Evolutionary conservation across 2,888 invertebrate genomes (phyloP).

Genomic region (Liposcelis brunnea): DNA sequence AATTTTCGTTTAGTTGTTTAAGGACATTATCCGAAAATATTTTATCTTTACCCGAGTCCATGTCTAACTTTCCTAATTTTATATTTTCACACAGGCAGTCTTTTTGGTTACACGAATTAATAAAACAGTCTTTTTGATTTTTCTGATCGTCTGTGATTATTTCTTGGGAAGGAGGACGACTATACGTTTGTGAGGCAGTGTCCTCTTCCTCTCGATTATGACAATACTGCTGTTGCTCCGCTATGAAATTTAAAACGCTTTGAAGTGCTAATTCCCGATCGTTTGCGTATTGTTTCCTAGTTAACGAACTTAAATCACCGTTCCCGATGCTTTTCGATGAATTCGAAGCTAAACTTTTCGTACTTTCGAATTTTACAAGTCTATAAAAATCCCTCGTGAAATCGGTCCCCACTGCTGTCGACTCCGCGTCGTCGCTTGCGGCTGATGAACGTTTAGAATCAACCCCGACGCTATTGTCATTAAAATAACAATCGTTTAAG

Average conservation of each 20-base stretch:
- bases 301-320: no score
- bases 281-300: no score
- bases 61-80: no score
- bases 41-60: no score
- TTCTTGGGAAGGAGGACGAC: slow-evolving; percentile 12
- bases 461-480: slow-evolving; percentile 30
- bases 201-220: slow-evolving; percentile 40
- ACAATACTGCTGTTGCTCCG: slow-evolving; percentile 57
- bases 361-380: slow-evolving; percentile 64
- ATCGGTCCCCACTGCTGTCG: slow-evolving; percentile 47
- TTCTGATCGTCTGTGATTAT: slow-evolving; percentile 6
- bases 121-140: slow-evolving; percentile 4
- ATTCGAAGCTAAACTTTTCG: slow-evolving; percentile 57
- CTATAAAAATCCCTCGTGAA: slow-evolving; percentile 67
- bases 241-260: slow-evolving; percentile 55
- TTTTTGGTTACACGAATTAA: no score
- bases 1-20: no score
- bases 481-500: no score
- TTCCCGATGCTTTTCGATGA: no score
- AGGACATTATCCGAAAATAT: no score
- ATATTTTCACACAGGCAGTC: no score
- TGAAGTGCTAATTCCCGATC: slow-evolving; percentile 53
- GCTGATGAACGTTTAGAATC: slow-evolving; percentile 7
- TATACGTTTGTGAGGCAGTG: slow-evolving; percentile 27
- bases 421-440: slow-evolving; percentile 16